Percentiles rank a stretch among this genome's conserved stretches.
These are phyloP conservation scores for Phyllostomus hastatus DNA, from an alignment of 2,113 vertebrate genomes.

Conservation along the genomic window DNA sequence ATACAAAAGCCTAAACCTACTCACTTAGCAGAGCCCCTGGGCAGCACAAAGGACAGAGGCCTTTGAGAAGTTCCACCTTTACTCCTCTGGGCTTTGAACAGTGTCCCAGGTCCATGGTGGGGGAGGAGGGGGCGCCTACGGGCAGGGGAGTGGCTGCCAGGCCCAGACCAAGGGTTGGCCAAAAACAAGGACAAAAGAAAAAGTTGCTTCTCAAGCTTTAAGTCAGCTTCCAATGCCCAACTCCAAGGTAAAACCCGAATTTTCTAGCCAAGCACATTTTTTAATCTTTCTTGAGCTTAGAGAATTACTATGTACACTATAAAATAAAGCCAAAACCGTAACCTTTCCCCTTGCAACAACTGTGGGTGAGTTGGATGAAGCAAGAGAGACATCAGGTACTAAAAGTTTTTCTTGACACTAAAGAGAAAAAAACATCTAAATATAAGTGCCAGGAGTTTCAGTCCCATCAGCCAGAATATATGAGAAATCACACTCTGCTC, in stretches of 20 bases:
- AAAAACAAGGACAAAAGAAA: neutral
- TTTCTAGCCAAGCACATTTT: neutral
- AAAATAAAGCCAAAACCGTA: neutral
- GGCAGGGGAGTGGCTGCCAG: too few relatives aligned
- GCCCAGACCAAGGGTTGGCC: neutral
- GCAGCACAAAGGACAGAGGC: neutral
- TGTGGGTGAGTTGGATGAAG: neutral
- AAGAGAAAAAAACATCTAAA: neutral
- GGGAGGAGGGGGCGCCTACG: too few relatives aligned
- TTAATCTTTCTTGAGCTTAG: neutral
- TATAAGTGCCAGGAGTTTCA: neutral
- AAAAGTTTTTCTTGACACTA: neutral
- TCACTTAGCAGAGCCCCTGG: neutral
- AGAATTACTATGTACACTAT: neutral
- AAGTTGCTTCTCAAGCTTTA: neutral
- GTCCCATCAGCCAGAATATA: neutral
- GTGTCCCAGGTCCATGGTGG: neutral
- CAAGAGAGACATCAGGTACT: neutral
- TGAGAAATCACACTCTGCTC: neutral
- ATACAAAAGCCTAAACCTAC: neutral
- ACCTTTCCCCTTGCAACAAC: neutral
- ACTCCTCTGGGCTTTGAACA: neutral
- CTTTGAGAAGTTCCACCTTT: neutral
- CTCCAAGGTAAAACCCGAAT: neutral
- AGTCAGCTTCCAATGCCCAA: neutral